Evolutionary conservation across 2,797 vertebrate genomes (phyloP).

Genomic region (Gymnoscopelus braueri): DNA sequence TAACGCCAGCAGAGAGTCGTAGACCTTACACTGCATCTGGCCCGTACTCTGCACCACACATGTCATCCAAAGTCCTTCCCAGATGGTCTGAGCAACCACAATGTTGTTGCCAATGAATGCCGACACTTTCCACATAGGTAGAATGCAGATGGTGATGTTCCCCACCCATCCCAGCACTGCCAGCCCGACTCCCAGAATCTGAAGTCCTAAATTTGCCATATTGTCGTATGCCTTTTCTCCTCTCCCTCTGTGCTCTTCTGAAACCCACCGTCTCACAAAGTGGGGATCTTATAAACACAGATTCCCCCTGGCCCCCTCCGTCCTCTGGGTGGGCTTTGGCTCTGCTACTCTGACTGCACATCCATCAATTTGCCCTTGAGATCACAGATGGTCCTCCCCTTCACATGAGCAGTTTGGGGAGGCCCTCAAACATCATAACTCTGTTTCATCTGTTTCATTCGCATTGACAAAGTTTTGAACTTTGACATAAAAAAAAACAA

Average conservation of each 20-base stretch:
- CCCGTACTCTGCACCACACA: constrained; percentile 81
- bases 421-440: no score
- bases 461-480: no score
- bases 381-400: constrained; percentile 26
- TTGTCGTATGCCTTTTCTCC: background rate
- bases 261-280: background rate
- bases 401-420: constrained; percentile 41
- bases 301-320: constrained; percentile 36
- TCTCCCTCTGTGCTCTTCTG: background rate
- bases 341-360: constrained; percentile 45
- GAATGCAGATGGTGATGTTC: constrained; percentile 76
- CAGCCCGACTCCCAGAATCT: constrained; percentile 75
- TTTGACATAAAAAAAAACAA: no score
- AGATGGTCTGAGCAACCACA: constrained; percentile 78
- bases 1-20: constrained; percentile 77
- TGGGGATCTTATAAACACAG: constrained; percentile 54
- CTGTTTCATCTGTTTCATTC: no score
- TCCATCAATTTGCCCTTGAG: constrained; percentile 55
- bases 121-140: constrained; percentile 81
- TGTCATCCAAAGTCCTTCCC: constrained; percentile 82
- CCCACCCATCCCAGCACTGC: constrained; percentile 77
- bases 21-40: constrained; percentile 81
- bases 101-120: constrained; percentile 83
- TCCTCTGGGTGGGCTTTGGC: constrained; percentile 67
- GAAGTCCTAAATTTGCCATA: constrained; percentile 78